Evolutionary conservation across 2,113 vertebrate genomes (phyloP), one percentile per base, ranked within the genome.

Genomic region (Vireo altiloquus): DNA sequence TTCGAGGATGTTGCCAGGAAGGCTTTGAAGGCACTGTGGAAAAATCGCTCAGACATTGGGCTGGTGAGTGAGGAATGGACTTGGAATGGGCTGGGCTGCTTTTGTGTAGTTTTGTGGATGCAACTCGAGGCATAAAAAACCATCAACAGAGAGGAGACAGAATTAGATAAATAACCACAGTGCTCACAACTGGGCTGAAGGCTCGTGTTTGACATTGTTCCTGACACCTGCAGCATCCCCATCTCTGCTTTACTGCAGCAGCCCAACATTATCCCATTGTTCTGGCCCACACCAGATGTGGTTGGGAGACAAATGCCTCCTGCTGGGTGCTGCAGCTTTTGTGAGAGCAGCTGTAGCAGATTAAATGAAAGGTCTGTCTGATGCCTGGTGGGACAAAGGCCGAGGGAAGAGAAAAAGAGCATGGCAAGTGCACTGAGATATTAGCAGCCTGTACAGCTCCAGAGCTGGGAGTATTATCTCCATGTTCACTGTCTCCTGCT

Each of bases 21-120:
- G 57, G 99, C 99, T 40, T 97, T 99, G 88, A 98, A 90, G 60
- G 98, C 98, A 2, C 98, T 99, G 82, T 99, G 99, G 99, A 98
- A 98, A 92, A 99, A 98, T 72, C 98, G 99, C 15, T 99, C 99
- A 0, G 98, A 99, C 57, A 99, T 99, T 23, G 99, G 99, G 76
- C 98, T 99, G 98, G 99, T 99, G 98, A 97, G 98, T 97, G 40
- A 39, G 63, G 28, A 63, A 15, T 19, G 39, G 18, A 5, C 35
- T 78, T 22, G 4, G 28, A n/a, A 81, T 50, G 86, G 76, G 50
- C 65, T 82, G 79, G 13, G 8, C 54, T 75, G 22, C 54, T 84
- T 71, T 42, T 39, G 8, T 61, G 1, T 30, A 6, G 47, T 35
- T 79, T 46, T 42, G 27, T 60, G 57, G 33, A 5, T 75, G 35